Percentiles rank a stretch among this genome's conserved stretches.
These are phyloP conservation scores for Dendrolimus kikuchii DNA, from an alignment of 1,140 invertebrate species.

Conservation along the genomic window DNA sequence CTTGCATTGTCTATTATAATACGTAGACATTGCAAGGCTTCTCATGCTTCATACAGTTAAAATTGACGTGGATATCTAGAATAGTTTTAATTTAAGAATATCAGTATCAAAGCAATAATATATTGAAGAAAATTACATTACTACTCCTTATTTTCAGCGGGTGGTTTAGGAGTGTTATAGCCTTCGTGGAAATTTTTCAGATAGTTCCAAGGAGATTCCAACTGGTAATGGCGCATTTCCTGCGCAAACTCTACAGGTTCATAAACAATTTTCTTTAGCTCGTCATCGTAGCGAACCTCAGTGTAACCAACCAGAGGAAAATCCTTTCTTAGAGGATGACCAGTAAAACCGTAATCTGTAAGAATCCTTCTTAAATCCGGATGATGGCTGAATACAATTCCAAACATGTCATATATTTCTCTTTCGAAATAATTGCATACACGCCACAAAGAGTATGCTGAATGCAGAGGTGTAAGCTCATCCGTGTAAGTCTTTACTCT, in stretches of 20 bases:
- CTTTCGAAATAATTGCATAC: constrained; percentile 57
- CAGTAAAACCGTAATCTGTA: constrained; percentile 65
- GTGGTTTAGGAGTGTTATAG: constrained; percentile 26
- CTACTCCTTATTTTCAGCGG: constrained; percentile 13
- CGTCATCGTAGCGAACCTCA: constrained; percentile 64
- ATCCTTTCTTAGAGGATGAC: constrained; percentile 64
- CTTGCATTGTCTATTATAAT: too few species aligned
- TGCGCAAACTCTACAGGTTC: constrained; percentile 64
- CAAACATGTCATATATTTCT: constrained; percentile 68
- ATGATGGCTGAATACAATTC: constrained; percentile 62
- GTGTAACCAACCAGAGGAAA: constrained; percentile 61
- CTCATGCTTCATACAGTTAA: too few species aligned
- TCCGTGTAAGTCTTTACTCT: constrained; percentile 65
- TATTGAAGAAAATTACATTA: too few species aligned
- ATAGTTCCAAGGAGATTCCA: constrained; percentile 58
- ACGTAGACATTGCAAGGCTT: too few species aligned
- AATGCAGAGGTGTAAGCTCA: constrained; percentile 60
- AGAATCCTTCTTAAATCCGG: constrained; percentile 65
- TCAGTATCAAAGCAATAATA: too few species aligned
- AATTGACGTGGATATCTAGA: too few species aligned
- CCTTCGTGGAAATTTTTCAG: constrained; percentile 48
- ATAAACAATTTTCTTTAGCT: constrained; percentile 62
- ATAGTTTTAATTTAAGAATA: too few species aligned
- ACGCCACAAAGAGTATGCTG: constrained; percentile 49
- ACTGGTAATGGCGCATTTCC: constrained; percentile 44